Conservation (phyloP, 2,888 invertebrate genomes). For the Oligia strigilis region DNA sequence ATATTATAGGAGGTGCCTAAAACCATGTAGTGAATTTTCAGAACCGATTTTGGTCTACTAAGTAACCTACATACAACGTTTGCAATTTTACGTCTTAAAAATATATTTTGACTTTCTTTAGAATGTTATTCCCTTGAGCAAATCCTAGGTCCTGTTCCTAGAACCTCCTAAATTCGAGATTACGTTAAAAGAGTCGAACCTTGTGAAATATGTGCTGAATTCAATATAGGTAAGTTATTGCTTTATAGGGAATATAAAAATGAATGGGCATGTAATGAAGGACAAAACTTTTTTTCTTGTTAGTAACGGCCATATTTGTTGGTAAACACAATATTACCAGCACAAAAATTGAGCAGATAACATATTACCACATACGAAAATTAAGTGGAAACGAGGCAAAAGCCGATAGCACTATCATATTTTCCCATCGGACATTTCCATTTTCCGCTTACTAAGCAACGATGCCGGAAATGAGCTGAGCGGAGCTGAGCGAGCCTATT, state of each 20-base stretch:
- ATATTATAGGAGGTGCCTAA: background rate
- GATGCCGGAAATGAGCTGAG: constrained; percentile 55
- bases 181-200: background rate
- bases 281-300: background rate
- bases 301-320: background rate
- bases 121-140: background rate
- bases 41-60: background rate
- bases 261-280: constrained; percentile 16
- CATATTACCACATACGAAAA: constrained; percentile 49
- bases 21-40: background rate
- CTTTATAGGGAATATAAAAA: background rate
- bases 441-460: constrained; percentile 68
- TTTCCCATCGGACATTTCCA: constrained; percentile 63
- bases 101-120: background rate
- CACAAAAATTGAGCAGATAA: constrained; percentile 20
- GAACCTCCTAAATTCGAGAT: background rate
- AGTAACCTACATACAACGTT: background rate
- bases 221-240: background rate
- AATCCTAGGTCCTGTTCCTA: background rate
- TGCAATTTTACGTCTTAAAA: background rate
- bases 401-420: constrained; percentile 66
- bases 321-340: constrained; percentile 15
- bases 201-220: constrained; percentile 9
- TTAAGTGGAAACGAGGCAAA: constrained; percentile 50
- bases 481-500: constrained; percentile 35